Evolutionary conservation across 2,113 vertebrate genomes (phyloP).

Genomic region (Eurypyga helias): DNA sequence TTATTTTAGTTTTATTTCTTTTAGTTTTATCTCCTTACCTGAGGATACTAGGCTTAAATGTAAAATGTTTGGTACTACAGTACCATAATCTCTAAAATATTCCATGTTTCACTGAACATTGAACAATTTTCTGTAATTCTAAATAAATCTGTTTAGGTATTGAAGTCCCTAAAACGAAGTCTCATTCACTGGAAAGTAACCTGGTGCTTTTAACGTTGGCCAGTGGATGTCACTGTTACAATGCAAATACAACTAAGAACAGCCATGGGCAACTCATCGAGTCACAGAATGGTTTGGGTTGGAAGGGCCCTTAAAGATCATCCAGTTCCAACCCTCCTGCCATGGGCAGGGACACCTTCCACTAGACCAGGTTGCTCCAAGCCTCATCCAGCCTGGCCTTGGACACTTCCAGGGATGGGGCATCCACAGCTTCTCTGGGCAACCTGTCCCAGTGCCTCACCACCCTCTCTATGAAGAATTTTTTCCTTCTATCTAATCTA

Average conservation of each 20-base stretch:
- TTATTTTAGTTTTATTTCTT: not conserved
- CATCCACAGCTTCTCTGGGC: too few relatives aligned
- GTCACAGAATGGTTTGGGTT: too few relatives aligned
- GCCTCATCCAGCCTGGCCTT: too few relatives aligned
- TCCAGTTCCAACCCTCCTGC: too few relatives aligned
- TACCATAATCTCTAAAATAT: not conserved
- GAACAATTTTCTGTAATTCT: not conserved
- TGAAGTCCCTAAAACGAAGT: not conserved
- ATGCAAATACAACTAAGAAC: not conserved
- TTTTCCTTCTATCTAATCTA: too few relatives aligned
- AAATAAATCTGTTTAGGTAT: not conserved
- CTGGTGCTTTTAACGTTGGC: not conserved
- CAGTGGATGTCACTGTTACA: conserved; percentile 55
- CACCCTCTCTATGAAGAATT: too few relatives aligned
- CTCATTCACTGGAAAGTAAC: not conserved
- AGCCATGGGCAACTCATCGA: not conserved
- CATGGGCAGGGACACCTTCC: too few relatives aligned
- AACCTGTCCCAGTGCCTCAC: too few relatives aligned
- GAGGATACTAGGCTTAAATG: not conserved
- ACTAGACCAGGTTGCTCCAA: too few relatives aligned
- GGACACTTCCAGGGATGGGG: too few relatives aligned
- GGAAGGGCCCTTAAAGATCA: too few relatives aligned
- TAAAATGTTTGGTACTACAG: not conserved
- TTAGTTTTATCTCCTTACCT: not conserved
- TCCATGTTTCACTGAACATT: not conserved